Percentiles rank a stretch among this genome's conserved stretches.
phyloP scores from a whole-genome alignment of 2,797 vertebrate species.

The Crenuchus spilurus region DNA sequence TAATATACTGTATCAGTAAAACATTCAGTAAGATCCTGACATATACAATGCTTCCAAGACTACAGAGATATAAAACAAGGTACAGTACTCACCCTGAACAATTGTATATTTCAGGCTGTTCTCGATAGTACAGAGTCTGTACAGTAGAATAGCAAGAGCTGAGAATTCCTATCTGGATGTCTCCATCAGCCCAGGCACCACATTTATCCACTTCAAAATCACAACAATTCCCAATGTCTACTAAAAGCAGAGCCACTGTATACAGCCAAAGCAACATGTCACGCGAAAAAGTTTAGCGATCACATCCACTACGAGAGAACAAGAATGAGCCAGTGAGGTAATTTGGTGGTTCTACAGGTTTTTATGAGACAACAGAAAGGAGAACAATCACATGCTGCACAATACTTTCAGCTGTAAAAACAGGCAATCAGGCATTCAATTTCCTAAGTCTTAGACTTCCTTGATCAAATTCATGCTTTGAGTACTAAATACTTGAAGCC shows the following conservation, averaged over 20 bases:
- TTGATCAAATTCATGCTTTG: not conserved
- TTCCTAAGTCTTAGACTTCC: no score
- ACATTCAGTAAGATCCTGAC: not conserved
- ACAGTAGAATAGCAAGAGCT: conserved; percentile 51
- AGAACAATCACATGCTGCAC: conserved; percentile 15
- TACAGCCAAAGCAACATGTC: conserved; percentile 38
- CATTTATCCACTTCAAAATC: conserved; percentile 40
- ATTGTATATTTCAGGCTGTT: conserved; percentile 51
- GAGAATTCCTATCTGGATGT: conserved; percentile 60
- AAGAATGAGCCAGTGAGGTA: not conserved
- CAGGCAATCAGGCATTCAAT: no score
- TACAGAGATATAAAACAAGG: not conserved
- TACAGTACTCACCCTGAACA: conserved; percentile 57
- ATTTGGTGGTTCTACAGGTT: conserved; percentile 5
- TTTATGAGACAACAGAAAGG: conserved; percentile 15
- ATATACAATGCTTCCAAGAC: no score
- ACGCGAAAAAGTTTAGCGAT: not conserved
- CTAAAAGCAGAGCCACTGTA: conserved; percentile 11
- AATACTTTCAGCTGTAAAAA: not conserved
- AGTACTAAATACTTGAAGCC: not conserved
- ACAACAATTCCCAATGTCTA: conserved; percentile 25
- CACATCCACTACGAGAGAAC: not conserved
- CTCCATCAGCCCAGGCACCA: conserved; percentile 51
- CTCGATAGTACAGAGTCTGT: conserved; percentile 36
- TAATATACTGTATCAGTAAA: no score